phyloP scores from a whole-genome alignment of 1,140 invertebrate species.

The Drosophila jambulina region DNA sequence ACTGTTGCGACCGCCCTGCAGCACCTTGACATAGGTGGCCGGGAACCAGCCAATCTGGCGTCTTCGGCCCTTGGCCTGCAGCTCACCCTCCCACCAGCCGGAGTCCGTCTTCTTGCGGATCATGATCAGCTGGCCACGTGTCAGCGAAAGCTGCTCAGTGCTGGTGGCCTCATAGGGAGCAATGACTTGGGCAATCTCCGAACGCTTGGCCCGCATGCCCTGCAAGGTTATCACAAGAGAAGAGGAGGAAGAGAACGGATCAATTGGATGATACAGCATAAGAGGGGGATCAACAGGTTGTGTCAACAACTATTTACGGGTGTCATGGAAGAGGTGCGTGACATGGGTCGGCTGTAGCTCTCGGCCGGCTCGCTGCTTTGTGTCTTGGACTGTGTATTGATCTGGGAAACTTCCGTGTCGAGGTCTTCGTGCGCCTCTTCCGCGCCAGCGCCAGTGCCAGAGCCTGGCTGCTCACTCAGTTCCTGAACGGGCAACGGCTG shows the following conservation, averaged over 20 bases:
- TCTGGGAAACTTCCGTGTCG: constrained; percentile 85
- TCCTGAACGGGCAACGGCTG: constrained; percentile 28
- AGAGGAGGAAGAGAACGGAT: neutral
- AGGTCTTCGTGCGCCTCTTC: constrained; percentile 84
- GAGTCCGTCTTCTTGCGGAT: constrained; percentile 98
- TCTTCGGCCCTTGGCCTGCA: constrained; percentile 98
- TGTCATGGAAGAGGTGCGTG: constrained; percentile 85
- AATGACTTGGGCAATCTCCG: constrained; percentile 95
- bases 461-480: constrained; percentile 35
- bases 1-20: constrained; percentile 89
- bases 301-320: constrained; percentile 84
- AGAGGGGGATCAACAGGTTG: constrained; percentile 21
- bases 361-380: constrained; percentile 81
- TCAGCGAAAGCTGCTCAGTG: constrained; percentile 94
- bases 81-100: constrained; percentile 99
- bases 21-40: constrained; percentile 97
- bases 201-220: constrained; percentile 89
- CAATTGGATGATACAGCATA: neutral
- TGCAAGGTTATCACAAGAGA: constrained; percentile 32
- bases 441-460: constrained; percentile 22
- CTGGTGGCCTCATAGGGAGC: constrained; percentile 95
- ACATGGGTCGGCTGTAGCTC: constrained; percentile 84
- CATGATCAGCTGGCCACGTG: constrained; percentile 97
- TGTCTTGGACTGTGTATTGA: constrained; percentile 84
- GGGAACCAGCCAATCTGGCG: constrained; percentile 99